These are phyloP conservation scores for Gobiocypris rarus DNA, from an alignment of 2,113 vertebrate genomes.

Conservation along the genomic window DNA sequence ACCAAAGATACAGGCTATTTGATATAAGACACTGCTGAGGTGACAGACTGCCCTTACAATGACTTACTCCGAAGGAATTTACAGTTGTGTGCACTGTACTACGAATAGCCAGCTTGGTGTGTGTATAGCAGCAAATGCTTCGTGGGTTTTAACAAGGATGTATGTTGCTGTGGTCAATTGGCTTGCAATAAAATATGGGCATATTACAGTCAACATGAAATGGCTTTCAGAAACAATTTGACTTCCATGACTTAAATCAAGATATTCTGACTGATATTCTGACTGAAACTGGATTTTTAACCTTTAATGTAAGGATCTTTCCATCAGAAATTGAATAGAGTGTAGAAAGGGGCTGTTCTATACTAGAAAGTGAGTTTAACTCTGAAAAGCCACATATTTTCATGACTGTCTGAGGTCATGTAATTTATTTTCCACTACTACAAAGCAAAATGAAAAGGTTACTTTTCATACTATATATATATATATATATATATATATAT, in stretches of 20 bases:
- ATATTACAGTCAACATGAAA: conserved; percentile 16
- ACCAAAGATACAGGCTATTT: conserved; percentile 16
- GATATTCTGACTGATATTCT: background rate
- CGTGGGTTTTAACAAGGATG: conserved; percentile 1
- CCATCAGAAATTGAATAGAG: background rate
- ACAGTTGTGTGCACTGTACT: background rate
- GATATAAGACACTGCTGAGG: background rate
- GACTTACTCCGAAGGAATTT: background rate
- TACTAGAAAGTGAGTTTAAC: background rate
- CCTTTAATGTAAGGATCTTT: background rate
- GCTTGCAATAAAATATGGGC: background rate
- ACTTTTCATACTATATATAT: no score
- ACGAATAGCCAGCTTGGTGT: background rate
- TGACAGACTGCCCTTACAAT: background rate
- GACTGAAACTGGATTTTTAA: background rate
- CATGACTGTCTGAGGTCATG: background rate
- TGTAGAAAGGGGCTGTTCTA: background rate
- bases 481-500: no score
- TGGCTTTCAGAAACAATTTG: background rate
- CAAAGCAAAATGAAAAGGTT: background rate
- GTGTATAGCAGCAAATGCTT: background rate
- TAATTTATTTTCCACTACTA: background rate
- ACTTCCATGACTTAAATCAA: background rate
- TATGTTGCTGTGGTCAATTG: background rate
- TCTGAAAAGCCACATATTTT: background rate